Conservation (phyloP, 2,888 invertebrate genomes). For the Neoscelio sp. region DNA sequence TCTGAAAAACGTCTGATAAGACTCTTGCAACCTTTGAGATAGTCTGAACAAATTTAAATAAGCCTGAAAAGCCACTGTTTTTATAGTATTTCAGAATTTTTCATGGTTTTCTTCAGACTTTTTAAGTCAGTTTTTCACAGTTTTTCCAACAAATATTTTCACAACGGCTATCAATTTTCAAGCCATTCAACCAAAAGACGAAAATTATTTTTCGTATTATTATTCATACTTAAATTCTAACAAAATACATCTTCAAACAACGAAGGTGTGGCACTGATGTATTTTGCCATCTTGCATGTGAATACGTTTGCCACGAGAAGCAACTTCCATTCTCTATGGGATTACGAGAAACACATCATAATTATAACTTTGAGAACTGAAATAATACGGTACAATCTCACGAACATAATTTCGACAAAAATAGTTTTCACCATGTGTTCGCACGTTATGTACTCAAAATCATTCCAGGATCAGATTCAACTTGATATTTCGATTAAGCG, state of each 20-base stretch:
- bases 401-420: conserved; percentile 14
- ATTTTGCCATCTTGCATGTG: conserved; percentile 12
- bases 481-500: too few species aligned
- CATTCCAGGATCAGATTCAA: background rate
- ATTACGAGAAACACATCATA: conserved; percentile 16
- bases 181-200: background rate
- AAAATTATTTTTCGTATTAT: background rate
- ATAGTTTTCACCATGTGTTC: background rate
- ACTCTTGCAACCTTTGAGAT: too few species aligned
- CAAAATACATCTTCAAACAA: background rate
- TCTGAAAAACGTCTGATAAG: too few species aligned
- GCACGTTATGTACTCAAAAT: background rate
- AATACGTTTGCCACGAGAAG: conserved; percentile 5
- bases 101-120: too few species aligned
- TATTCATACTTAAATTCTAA: background rate
- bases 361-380: conserved; percentile 28
- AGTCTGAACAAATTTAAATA: too few species aligned
- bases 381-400: conserved; percentile 14
- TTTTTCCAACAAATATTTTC: too few species aligned
- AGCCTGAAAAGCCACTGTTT: too few species aligned
- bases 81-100: too few species aligned
- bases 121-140: too few species aligned
- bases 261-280: background rate
- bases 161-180: too few species aligned
- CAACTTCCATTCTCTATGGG: conserved; percentile 11